Percentiles rank a stretch among this genome's conserved stretches.
Evolutionary conservation across 2,888 invertebrate genomes (phyloP).

Genomic region (Cancer borealis): DNA sequence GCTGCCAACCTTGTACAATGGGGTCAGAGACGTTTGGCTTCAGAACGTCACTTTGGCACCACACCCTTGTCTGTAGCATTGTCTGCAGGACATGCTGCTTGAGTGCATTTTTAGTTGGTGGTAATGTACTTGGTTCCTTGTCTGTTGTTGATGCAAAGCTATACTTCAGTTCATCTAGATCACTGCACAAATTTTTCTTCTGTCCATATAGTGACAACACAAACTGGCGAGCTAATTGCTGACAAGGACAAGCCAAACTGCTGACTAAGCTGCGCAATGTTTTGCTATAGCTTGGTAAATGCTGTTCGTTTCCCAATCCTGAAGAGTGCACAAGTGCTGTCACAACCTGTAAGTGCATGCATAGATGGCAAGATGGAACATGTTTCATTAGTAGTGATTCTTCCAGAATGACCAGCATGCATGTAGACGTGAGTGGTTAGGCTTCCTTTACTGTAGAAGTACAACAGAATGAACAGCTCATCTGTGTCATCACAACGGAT

Average conservation of each 20-base stretch:
- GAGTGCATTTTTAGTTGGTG: slow-evolving; percentile 26
- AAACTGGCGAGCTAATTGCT: not conserved
- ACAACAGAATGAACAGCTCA: slow-evolving; percentile 48
- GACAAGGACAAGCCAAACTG: slow-evolving; percentile 33
- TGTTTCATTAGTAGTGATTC: not conserved
- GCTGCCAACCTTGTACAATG: slow-evolving; percentile 18
- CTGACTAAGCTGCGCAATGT: not conserved
- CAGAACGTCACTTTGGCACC: slow-evolving; percentile 46
- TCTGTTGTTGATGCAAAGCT: not conserved
- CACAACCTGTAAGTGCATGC: slow-evolving; percentile 1
- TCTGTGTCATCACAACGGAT: slow-evolving; percentile 53
- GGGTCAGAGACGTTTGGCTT: slow-evolving; percentile 43
- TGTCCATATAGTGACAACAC: not conserved
- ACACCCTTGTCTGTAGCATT: not conserved
- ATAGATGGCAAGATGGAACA: not conserved
- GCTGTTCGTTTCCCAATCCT: not conserved
- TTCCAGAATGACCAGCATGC: slow-evolving; percentile 49
- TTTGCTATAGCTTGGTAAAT: slow-evolving; percentile 1
- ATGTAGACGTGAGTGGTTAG: slow-evolving; percentile 47
- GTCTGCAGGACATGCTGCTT: slow-evolving; percentile 15
- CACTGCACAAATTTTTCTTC: not conserved
- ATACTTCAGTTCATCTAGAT: slow-evolving; percentile 30
- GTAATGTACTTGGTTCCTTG: not conserved
- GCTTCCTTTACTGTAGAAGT: slow-evolving; percentile 21
- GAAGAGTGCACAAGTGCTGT: not conserved